Conservation (phyloP, 2,113 vertebrate species). For the Eublepharis macularius region DNA sequence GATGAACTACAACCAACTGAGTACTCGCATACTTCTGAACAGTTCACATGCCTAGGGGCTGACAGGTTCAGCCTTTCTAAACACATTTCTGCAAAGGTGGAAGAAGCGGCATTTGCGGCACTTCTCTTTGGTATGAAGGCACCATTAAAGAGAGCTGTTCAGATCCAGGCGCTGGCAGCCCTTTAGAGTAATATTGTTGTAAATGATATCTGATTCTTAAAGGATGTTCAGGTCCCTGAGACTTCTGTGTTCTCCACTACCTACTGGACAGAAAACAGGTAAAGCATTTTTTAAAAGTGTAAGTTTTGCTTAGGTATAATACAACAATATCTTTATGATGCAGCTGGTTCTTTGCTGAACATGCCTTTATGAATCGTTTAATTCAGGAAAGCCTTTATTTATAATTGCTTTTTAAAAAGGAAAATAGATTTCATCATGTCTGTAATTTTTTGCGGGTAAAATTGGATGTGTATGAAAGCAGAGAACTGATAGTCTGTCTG, state of each 20-base stretch:
- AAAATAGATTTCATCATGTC: constrained; percentile 23
- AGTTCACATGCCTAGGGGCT: too few relatives aligned
- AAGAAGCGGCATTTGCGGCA: too few relatives aligned
- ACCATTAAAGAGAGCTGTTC: too few relatives aligned
- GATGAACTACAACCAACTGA: too few relatives aligned
- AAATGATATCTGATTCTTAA: not conserved
- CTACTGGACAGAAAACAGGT: not conserved
- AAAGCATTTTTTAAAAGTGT: not conserved
- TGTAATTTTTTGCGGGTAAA: constrained; percentile 34
- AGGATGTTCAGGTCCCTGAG: not conserved
- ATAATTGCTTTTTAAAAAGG: constrained; percentile 1
- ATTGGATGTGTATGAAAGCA: constrained; percentile 17
- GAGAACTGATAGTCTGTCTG: constrained; percentile 29
- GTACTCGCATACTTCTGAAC: too few relatives aligned
- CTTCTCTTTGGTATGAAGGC: too few relatives aligned
- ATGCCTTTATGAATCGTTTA: not conserved
- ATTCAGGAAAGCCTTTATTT: constrained; percentile 8
- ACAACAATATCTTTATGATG: constrained; percentile 7
- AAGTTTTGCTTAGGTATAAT: constrained; percentile 4
- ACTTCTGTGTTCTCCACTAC: not conserved
- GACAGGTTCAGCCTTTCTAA: too few relatives aligned
- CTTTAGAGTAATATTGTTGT: not conserved
- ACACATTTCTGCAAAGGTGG: too few relatives aligned
- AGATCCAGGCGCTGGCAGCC: not conserved
- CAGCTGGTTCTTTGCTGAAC: not conserved